Conservation (phyloP, 2,888 invertebrate species). For the Notodonta dromedarius region DNA sequence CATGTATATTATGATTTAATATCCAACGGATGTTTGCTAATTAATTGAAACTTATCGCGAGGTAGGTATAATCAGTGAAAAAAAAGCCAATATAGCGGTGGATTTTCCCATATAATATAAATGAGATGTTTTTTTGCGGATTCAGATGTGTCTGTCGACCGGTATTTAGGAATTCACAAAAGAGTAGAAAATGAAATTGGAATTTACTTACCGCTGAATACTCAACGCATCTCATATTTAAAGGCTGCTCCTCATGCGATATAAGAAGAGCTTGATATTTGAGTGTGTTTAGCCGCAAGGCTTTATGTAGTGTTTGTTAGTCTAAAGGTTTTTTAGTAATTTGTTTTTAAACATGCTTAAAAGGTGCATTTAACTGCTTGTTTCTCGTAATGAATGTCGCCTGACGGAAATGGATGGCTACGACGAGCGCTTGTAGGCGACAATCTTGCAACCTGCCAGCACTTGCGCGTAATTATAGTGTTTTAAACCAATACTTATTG, state of each 20-base stretch:
- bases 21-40: slow-evolving; percentile 28
- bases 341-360: no score
- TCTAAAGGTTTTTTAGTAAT: no score
- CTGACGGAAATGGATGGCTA: not conserved
- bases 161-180: no score
- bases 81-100: not conserved
- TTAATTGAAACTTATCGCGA: slow-evolving; percentile 29
- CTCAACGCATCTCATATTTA: no score
- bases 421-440: not conserved
- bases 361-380: not conserved
- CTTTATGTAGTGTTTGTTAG: no score
- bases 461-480: slow-evolving; percentile 1
- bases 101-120: not conserved
- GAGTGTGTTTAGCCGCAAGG: no score
- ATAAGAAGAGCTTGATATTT: not conserved
- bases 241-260: no score
- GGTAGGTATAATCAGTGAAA: not conserved
- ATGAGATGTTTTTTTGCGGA: not conserved
- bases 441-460: slow-evolving; percentile 1
- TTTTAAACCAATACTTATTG: not conserved
- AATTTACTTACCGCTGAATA: no score
- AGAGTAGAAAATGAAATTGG: no score
- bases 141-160: no score
- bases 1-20: slow-evolving; percentile 28
- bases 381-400: slow-evolving; percentile 1